phyloP scores from a whole-genome alignment of 2,888 invertebrate species.

The Ophion slaviceki region DNA sequence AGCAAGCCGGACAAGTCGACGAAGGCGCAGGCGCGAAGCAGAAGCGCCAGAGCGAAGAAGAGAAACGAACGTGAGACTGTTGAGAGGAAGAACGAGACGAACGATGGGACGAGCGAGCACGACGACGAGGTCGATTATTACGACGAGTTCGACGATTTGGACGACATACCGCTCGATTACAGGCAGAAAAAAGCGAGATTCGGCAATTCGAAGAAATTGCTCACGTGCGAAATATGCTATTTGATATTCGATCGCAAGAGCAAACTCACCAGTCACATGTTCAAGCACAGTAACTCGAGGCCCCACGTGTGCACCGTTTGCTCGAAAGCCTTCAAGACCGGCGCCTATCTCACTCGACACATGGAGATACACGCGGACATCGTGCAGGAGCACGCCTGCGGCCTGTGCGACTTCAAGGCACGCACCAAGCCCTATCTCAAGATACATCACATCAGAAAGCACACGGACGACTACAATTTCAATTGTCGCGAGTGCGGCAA shows the following conservation, averaged over 20 bases:
- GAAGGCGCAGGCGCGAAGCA: conserved; percentile 6
- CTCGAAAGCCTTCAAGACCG: conserved; percentile 77
- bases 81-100: conserved; percentile 10
- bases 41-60: conserved; percentile 29
- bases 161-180: conserved; percentile 74
- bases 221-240: conserved; percentile 78
- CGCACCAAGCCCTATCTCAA: conserved; percentile 78
- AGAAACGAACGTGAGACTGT: conserved; percentile 15
- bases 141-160: conserved; percentile 70
- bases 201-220: conserved; percentile 66
- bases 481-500: conserved; percentile 85
- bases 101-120: conserved; percentile 10
- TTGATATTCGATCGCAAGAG: conserved; percentile 76
- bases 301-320: conserved; percentile 79
- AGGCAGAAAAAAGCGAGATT: conserved; percentile 62
- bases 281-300: conserved; percentile 77
- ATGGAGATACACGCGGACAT: conserved; percentile 79
- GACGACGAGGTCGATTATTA: conserved; percentile 34
- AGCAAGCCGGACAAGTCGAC: conserved; percentile 13
- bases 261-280: conserved; percentile 77
- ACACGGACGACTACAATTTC: conserved; percentile 83
- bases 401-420: conserved; percentile 78
- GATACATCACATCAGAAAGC: conserved; percentile 78
- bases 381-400: conserved; percentile 73
- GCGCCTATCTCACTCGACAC: conserved; percentile 75